Evolutionary conservation across 2,888 invertebrate genomes (phyloP).

Genomic region (Coelopa pilipes): DNA sequence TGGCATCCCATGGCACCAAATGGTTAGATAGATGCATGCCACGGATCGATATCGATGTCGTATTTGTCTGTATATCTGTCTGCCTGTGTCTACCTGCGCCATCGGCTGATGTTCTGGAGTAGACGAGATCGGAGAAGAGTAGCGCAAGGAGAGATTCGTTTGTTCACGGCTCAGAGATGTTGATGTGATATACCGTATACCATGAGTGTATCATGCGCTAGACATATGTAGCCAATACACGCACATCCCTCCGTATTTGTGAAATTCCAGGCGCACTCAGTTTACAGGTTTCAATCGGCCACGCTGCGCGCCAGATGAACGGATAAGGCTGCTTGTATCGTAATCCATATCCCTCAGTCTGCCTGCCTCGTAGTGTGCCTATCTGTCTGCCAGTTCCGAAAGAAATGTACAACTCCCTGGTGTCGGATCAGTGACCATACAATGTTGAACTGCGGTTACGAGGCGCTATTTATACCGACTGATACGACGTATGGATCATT

Average conservation of each 20-base stretch:
- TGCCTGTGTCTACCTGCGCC: conserved; percentile 25
- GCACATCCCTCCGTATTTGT: neutral
- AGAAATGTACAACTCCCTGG: too few relatives aligned
- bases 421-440: too few relatives aligned
- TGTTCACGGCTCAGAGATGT: too few relatives aligned
- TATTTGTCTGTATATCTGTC: neutral
- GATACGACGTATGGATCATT: too few relatives aligned
- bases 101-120: neutral
- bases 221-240: neutral
- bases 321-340: too few relatives aligned
- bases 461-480: too few relatives aligned
- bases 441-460: too few relatives aligned
- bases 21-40: conserved; percentile 10
- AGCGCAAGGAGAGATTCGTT: too few relatives aligned
- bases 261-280: neutral
- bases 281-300: conserved; percentile 10
- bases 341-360: too few relatives aligned
- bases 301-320: neutral
- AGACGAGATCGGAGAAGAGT: too few relatives aligned
- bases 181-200: neutral
- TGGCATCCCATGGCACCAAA: neutral
- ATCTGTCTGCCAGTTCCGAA: too few relatives aligned
- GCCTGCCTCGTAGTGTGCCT: too few relatives aligned
- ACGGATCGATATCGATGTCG: neutral
- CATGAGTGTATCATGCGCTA: conserved; percentile 4